Conservation (phyloP, 2,797 vertebrate genomes). For the Pseudochromis fuscus region DNA sequence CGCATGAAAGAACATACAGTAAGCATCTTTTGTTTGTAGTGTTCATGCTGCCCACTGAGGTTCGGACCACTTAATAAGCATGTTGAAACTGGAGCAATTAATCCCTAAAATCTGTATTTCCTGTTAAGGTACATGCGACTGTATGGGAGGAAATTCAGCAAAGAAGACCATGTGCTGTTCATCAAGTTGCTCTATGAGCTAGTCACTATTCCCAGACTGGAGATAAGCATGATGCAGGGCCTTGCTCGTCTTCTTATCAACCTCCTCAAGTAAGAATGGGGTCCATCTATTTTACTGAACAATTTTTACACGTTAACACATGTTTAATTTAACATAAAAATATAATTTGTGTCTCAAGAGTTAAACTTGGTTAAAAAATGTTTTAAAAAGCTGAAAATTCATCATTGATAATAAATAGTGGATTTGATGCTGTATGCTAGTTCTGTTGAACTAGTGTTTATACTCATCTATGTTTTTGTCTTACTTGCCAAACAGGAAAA, state of each 20-base stretch:
- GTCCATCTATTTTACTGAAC: conserved; percentile 6
- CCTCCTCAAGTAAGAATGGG: conserved; percentile 92
- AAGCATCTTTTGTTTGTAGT: not conserved
- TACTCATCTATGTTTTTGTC: conserved; percentile 28
- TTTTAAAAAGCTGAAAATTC: not conserved
- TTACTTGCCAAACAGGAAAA: conserved; percentile 86
- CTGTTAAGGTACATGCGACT: conserved; percentile 92
- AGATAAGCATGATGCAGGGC: conserved; percentile 99
- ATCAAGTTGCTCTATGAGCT: conserved; percentile 96
- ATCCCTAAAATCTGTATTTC: conserved; percentile 37
- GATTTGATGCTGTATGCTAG: not conserved
- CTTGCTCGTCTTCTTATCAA: conserved; percentile 96
- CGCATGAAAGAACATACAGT: not conserved
- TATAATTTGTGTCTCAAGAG: not conserved
- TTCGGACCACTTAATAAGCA: not conserved
- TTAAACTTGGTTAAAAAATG: too few relatives aligned
- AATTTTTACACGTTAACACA: not conserved
- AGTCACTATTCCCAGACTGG: conserved; percentile 94
- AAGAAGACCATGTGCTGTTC: conserved; percentile 98
- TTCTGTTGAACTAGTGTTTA: conserved; percentile 19
- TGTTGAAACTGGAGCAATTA: not conserved
- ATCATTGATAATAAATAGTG: not conserved
- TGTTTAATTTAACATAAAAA: not conserved
- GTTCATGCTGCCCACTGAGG: not conserved
- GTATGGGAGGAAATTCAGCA: conserved; percentile 98